Conservation (phyloP, 2,888 invertebrate genomes). For the Scaptomyza reducta region DNA sequence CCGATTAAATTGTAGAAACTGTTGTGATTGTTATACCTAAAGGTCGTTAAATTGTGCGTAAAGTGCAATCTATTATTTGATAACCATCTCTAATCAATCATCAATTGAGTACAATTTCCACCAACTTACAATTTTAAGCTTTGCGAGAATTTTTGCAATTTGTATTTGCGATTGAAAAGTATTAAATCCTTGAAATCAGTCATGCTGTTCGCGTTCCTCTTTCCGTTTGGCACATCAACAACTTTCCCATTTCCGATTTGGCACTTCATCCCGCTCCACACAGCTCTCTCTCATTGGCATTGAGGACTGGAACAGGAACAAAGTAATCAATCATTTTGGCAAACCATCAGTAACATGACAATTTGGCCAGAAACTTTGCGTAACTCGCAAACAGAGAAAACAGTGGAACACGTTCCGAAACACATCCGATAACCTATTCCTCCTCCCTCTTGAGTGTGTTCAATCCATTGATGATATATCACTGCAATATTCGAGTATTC, state of each 20-base stretch:
- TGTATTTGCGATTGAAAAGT: conserved; percentile 24
- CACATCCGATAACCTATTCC: background rate
- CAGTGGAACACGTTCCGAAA: conserved; percentile 18
- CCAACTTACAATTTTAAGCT: conserved; percentile 16
- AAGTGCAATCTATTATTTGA: background rate
- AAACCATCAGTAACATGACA: conserved; percentile 74
- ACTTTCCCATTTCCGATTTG: conserved; percentile 58
- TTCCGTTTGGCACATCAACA: conserved; percentile 18
- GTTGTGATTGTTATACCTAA: background rate
- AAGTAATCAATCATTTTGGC: conserved; percentile 73
- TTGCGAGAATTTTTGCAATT: conserved; percentile 21
- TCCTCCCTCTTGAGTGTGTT: background rate
- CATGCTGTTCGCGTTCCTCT: conserved; percentile 3
- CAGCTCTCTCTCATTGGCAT: background rate
- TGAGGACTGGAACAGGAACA: conserved; percentile 63
- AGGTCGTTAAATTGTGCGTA: background rate
- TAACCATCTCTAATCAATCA: conserved; percentile 42
- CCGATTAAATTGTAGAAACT: background rate
- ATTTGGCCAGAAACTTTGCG: conserved; percentile 69
- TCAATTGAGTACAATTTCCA: conserved; percentile 8
- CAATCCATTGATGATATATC: conserved; percentile 74
- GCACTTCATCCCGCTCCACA: conserved; percentile 15
- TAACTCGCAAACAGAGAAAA: conserved; percentile 34
- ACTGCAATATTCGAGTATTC: conserved; percentile 70
- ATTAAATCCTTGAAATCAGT: conserved; percentile 22